phyloP scores from a whole-genome alignment of 2,113 vertebrate genomes.

The Mormyrus iriodes region DNA sequence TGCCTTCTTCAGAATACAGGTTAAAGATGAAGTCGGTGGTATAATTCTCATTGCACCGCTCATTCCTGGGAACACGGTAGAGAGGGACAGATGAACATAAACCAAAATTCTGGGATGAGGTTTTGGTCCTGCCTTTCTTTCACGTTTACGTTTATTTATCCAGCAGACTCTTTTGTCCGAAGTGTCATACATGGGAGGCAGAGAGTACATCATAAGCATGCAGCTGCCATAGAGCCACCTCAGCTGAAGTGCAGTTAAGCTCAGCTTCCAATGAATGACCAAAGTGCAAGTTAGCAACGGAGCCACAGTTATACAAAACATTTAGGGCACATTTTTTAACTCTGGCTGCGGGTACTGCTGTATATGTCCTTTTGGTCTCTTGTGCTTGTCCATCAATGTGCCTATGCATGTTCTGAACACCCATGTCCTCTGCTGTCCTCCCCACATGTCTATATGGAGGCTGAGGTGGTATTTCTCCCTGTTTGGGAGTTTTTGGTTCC shows the following conservation, averaged over 20 bases:
- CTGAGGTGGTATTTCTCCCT: not conserved
- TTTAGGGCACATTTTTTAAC: not conserved
- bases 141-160: not conserved
- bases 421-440: not conserved
- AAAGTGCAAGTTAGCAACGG: no score
- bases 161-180: not conserved
- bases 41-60: slow-evolving; percentile 78
- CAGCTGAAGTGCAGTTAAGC: no score
- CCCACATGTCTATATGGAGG: not conserved
- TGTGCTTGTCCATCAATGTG: not conserved
- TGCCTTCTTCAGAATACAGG: slow-evolving; percentile 84
- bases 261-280: no score
- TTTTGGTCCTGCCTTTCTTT: not conserved
- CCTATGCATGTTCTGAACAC: not conserved
- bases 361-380: not conserved
- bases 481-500: not conserved
- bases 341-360: not conserved
- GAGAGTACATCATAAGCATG: no score
- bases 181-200: not conserved
- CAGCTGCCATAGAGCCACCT: no score
- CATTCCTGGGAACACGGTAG: slow-evolving; percentile 60
- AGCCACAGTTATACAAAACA: no score
- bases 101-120: not conserved
- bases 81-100: not conserved
- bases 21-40: slow-evolving; percentile 85